Evolutionary conservation across 2,113 vertebrate genomes (phyloP), one percentile per base, ranked within the genome.

Genomic region (Donacobius atricapilla): DNA sequence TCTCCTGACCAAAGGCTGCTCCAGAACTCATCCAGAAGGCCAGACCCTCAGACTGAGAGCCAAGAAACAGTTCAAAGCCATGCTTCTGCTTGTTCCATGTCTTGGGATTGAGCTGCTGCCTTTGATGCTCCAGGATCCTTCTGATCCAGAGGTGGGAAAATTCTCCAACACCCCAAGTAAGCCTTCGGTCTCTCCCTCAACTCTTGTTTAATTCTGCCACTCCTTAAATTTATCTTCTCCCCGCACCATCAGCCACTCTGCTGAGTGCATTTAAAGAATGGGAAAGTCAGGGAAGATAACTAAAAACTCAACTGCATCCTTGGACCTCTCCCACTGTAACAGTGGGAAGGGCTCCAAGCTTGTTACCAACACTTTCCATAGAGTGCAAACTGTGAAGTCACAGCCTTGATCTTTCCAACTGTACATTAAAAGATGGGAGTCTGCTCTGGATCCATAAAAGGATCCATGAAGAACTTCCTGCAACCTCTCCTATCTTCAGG

Each of bases 131-230:
- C 51, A 71, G 45, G 82, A 92, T 64, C 58, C 63, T 72, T 77
- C 85, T 88, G 94, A 92, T 73, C 75, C 79, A 80, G 79, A 94
- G 94, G 58, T 58, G 71, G 85, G 72, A 94, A 93, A 86, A 83
- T 61, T 73, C 75, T 88, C 45, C 50, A 73, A 54, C 83, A 83
- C 82, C n/a, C 30, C 79, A 69, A 24, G 3, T 4, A 31, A 40
- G 24, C 31, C 57, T 87, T 56, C 1, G 2, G 39, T 57, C 40
- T 51, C 40, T 58, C 28, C 13, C 23, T 65, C 37, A n/a, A 44
- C 37, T 80, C 45, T 71, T 5, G 15, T 71, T 87, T 81, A 79
- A 64, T 27, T 47, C 51, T 45, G 66, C 42, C 75, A 18, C 17
- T 87, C 53, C 56, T 63, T 45, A 71, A 66, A 78, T 7, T 27